phyloP scores from a whole-genome alignment of 92 coral and sea anemone species.

The Micromussa lordhowensis region DNA sequence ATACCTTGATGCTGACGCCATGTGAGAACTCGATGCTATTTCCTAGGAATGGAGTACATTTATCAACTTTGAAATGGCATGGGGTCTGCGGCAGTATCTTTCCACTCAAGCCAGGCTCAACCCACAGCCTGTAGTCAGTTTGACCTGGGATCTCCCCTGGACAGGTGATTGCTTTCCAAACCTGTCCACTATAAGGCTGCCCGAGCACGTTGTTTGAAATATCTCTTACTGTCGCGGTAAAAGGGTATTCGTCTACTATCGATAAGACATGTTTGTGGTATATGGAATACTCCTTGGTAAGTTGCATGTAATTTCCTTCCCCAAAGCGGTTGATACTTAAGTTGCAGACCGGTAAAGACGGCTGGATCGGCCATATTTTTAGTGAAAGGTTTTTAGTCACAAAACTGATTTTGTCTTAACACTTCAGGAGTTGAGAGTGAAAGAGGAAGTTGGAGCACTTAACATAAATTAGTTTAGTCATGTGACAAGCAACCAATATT shows the following conservation, averaged over 20 bases:
- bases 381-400: neutral
- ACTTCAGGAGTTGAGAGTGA: neutral
- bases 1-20: too few relatives aligned
- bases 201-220: neutral
- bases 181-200: neutral
- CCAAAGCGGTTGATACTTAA: neutral
- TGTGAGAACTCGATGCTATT: too few relatives aligned
- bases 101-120: too few relatives aligned
- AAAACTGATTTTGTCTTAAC: neutral
- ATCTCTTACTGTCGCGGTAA: neutral
- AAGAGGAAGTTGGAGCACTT: neutral
- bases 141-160: too few relatives aligned
- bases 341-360: neutral
- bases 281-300: neutral
- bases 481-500: too few relatives aligned
- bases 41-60: too few relatives aligned
- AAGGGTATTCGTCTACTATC: neutral
- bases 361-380: neutral
- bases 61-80: too few relatives aligned
- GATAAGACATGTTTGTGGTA: neutral
- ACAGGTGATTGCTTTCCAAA: too few relatives aligned
- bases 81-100: too few relatives aligned
- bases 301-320: neutral
- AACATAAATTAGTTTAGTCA: too few relatives aligned
- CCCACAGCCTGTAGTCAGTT: too few relatives aligned